Conservation (phyloP, 1,140 invertebrate genomes). For the Triops longicaudatus region DNA sequence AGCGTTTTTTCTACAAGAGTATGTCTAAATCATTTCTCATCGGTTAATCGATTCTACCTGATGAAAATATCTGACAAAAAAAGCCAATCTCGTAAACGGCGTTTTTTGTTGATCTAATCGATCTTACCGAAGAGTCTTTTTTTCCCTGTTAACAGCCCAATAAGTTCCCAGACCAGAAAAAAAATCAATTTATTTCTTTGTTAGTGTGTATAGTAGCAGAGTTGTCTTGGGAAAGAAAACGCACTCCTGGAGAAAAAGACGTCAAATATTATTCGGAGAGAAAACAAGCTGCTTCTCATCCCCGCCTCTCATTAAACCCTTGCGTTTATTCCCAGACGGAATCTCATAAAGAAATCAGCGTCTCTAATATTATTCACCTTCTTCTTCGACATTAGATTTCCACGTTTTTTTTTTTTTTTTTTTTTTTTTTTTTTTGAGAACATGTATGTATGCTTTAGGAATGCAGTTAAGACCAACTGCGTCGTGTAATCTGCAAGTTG, state of each 20-base stretch:
- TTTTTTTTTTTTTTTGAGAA: neutral
- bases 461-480: neutral
- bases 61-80: neutral
- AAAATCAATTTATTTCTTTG: neutral
- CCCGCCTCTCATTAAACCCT: slow-evolving; percentile 5
- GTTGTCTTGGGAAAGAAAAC: neutral
- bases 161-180: neutral
- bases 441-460: no score
- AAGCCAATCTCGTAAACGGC: neutral
- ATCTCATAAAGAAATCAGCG: slow-evolving; percentile 4
- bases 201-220: neutral
- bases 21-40: neutral
- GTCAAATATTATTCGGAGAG: neutral
- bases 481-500: neutral
- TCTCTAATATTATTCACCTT: neutral
- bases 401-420: neutral
- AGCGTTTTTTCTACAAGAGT: neutral
- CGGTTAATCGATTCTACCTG: neutral
- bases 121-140: neutral
- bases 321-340: neutral
- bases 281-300: slow-evolving; percentile 6
- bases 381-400: neutral
- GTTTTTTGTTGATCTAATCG: neutral
- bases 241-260: neutral
- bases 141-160: neutral